Evolutionary conservation across 2,113 vertebrate species (phyloP), one percentile per base, ranked within the genome.

Genomic region (Pseudorasbora parva): DNA sequence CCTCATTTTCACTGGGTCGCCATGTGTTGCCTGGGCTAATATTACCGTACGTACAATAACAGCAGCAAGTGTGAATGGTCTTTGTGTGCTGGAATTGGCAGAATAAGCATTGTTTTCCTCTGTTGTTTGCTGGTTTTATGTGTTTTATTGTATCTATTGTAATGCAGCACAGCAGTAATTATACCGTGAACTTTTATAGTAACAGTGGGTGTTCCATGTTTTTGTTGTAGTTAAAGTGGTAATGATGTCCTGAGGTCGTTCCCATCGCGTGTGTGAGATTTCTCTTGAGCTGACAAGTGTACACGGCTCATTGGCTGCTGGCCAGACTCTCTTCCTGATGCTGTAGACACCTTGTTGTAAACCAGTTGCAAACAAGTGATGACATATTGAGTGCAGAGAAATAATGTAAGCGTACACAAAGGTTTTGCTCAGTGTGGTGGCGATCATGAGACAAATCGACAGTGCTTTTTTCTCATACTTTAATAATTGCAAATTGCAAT

Each of bases 261-360:
- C 6, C 33, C 10, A 33, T 64, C 60, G 5, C 23, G 51, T 73
- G 30, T 59, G 23, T 45, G n/a, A 41, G 43, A 45, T 59, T n/a
- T 33, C 19, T 80, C 25, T 49, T 66, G 33, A 64, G 33, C 41
- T 82, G 82, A 75, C 23, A 74, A 80, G 71, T 72, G 33, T 25
- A 78, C n/a, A 78, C 14, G 14, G 56, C 54, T 23, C 75, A 15
- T 49, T 82, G 86, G 83, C 66, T 27, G 74, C 47, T 17, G 77
- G 73, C 79, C 83, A 64, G 19, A 69, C 33, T 62, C 62, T 68
- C 81, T 49, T 78, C 62, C 30, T 54, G 10, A 23, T 30, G 17
- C 21, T 57, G 69, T 64, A 86, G 80, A 81, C 82, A 86, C 75
- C 57, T 79, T 69, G 49, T 56, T 81, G 49, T 37, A 45, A 37